Conservation (phyloP, 2,113 vertebrate species). For the Daubentonia madagascariensis region DNA sequence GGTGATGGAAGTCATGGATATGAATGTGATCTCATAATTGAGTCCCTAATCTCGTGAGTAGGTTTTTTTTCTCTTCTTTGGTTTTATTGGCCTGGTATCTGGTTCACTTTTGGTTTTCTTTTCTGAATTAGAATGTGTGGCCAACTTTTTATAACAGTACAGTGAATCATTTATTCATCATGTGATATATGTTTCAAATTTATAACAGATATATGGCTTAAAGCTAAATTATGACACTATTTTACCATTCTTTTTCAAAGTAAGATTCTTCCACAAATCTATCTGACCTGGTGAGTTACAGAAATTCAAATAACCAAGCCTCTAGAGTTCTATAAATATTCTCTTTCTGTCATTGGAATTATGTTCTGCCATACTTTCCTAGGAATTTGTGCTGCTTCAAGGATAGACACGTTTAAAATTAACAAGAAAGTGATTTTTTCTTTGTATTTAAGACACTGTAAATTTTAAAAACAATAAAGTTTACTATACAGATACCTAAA, state of each 20-base stretch:
- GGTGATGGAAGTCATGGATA: not conserved
- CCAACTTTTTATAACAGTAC: not conserved
- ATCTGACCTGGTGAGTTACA: not conserved
- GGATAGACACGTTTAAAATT: not conserved
- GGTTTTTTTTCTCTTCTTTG: not conserved
- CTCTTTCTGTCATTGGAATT: not conserved
- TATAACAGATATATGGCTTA: not conserved
- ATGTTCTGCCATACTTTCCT: not conserved
- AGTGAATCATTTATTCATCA: not conserved
- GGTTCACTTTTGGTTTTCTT: not conserved
- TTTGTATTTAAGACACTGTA: not conserved
- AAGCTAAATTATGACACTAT: not conserved
- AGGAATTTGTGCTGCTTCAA: not conserved
- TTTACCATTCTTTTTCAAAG: not conserved
- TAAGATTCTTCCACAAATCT: not conserved
- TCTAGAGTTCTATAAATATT: not conserved
- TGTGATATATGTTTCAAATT: not conserved
- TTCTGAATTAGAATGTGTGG: not conserved
- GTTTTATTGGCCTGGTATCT: not conserved
- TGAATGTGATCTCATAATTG: not conserved
- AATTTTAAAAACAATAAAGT: not conserved
- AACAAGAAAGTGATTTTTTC: not conserved
- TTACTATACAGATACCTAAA: not conserved
- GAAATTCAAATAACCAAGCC: not conserved
- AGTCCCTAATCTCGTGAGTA: not conserved